Conservation (phyloP, 1,140 invertebrate species). For the Lerema accius region DNA sequence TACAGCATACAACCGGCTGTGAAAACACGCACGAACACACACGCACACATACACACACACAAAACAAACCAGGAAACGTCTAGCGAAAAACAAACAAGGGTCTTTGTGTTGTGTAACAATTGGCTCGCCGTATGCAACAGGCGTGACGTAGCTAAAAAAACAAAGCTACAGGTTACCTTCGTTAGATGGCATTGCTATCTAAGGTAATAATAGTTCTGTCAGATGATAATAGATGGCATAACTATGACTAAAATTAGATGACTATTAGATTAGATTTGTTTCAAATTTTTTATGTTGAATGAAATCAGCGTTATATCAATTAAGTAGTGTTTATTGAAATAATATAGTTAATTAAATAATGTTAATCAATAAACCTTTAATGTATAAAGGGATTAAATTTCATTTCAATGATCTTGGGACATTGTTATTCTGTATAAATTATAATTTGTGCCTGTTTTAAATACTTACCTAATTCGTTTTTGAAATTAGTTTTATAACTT, state of each 20-base stretch:
- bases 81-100: conserved; percentile 82
- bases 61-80: conserved; percentile 82
- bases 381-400: too few species aligned
- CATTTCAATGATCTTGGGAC: too few species aligned
- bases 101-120: conserved; percentile 82
- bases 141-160: conserved; percentile 71
- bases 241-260: conserved; percentile 22
- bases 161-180: conserved; percentile 56
- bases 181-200: conserved; percentile 61
- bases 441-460: too few species aligned
- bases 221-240: conserved; percentile 55
- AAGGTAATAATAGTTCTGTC: conserved; percentile 34
- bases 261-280: too few species aligned
- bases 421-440: too few species aligned
- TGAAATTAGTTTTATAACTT: too few species aligned
- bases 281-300: too few species aligned
- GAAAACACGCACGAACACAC: conserved; percentile 65
- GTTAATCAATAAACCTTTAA: too few species aligned
- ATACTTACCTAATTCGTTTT: too few species aligned
- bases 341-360: too few species aligned
- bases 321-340: too few species aligned
- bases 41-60: conserved; percentile 61
- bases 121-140: conserved; percentile 76
- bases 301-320: too few species aligned
- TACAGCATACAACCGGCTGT: conserved; percentile 72